A percentile compares a stretch with the other conserved stretches of the same genome.
Conservation (phyloP, 2,888 invertebrate species). For the Portevinia maculata region DNA sequence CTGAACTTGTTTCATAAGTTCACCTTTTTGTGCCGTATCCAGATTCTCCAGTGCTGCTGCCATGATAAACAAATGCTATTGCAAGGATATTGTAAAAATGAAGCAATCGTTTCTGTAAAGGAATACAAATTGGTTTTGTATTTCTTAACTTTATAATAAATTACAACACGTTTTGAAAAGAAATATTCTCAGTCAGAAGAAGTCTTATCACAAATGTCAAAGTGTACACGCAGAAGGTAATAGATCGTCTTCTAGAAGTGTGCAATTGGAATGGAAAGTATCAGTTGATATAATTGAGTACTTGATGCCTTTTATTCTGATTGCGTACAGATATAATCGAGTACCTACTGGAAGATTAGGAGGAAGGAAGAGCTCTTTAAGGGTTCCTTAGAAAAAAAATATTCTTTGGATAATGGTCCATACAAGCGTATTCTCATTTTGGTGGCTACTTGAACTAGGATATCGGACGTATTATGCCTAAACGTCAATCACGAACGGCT, state of each 20-base stretch:
- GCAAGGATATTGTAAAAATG: background rate
- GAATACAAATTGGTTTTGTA: background rate
- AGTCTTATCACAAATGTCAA: conserved; percentile 30
- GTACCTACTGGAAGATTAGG: no score
- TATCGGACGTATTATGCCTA: no score
- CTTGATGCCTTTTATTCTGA: no score
- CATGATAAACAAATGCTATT: conserved; percentile 15
- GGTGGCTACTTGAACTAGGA: no score
- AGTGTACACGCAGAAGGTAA: conserved; percentile 14
- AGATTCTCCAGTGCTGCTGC: conserved; percentile 84
- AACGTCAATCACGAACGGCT: no score
- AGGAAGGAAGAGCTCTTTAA: no score
- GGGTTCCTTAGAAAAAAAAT: no score
- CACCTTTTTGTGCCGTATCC: conserved; percentile 89
- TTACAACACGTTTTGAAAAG: conserved; percentile 35
- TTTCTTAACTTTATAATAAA: conserved; percentile 5
- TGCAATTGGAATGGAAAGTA: background rate
- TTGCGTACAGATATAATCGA: no score
- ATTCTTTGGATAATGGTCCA: no score
- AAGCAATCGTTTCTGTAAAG: background rate
- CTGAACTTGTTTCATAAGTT: conserved; percentile 96
- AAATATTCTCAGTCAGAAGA: background rate
- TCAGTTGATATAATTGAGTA: no score
- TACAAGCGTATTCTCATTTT: no score
- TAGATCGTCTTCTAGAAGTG: background rate